Evolutionary conservation across 1,140 invertebrate genomes (phyloP), one percentile per base, ranked within the genome.

Genomic region (Ips nitidus): DNA sequence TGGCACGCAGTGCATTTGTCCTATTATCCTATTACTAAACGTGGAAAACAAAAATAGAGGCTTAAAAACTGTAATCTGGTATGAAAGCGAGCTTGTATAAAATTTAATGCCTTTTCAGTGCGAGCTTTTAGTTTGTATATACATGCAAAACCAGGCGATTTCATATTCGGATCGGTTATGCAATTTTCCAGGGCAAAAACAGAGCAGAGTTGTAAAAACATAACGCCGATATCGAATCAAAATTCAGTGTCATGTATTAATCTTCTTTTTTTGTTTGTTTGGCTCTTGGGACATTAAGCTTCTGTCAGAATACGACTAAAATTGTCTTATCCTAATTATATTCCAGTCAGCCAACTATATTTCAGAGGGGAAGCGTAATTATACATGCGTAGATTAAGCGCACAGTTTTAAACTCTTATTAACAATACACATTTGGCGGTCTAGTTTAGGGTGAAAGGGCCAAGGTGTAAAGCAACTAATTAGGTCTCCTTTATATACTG

Each of bases 401-500:
- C 57, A 7, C 42, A 59, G 57, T 59, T 59, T 59, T 59, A 59
- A 59, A 59, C 57, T 59, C 57, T 59, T 59, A 59, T 59, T 59
- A 59, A 59, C 57, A 59, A 59, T 42, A 59, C 40, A 59, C 57
- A 59, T 59, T 41, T 38, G 1, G 41, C 57, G 57, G 57, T 40
- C 6, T 7, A 59, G n/a, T 42, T 59, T 42, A n/a, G 57, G 57
- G 43, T 38, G 42, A 62, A 62, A 62, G 42, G 60, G 39, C 45
- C 8, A n/a, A 62, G 60, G 60, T 62, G 60, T 22, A 62, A 62
- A 62, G n/a, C 47, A 62, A 62, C 42, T 62, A 62, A 62, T 62
- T 62, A 62, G 3, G 6, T 8, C 42, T 50, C 45, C 47, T 50
- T 62, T 62, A 52, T 62, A 50, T 50, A 52, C 60, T 39, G 60